These are phyloP conservation scores for Hemaris fuciformis DNA, from an alignment of 2,888 invertebrate genomes.

Conservation along the genomic window DNA sequence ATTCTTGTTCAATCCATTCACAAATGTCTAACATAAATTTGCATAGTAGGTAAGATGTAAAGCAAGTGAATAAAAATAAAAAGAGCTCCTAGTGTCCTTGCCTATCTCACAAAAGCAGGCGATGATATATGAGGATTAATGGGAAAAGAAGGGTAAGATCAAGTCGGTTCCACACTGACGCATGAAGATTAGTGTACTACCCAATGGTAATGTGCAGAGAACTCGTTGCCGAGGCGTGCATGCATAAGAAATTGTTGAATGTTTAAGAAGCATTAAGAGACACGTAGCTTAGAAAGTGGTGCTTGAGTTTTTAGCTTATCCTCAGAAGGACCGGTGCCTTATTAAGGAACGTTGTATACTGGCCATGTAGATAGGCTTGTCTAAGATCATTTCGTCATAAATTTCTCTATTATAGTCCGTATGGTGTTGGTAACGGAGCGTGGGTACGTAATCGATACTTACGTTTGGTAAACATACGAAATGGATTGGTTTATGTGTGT, in stretches of 20 bases:
- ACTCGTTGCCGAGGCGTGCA: constrained; percentile 2
- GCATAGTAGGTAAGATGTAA: background rate
- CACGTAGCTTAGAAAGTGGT: background rate
- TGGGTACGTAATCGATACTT: background rate
- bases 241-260: constrained; percentile 14
- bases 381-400: background rate
- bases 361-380: background rate
- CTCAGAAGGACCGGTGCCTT: background rate
- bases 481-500: background rate
- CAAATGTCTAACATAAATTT: background rate
- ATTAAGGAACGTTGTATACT: background rate
- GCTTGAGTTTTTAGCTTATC: background rate
- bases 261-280: constrained; percentile 9
- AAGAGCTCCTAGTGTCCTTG: background rate
- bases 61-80: background rate
- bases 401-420: background rate
- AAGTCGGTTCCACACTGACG: constrained; percentile 9
- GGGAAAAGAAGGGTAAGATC: background rate
- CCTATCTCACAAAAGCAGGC: background rate
- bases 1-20: too few species aligned
- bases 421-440: background rate
- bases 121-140: background rate
- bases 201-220: constrained; percentile 10
- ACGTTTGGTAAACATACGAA: background rate
- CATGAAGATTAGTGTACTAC: constrained; percentile 13